Conservation (phyloP, 2,113 vertebrate species). For the Carassius carassius region DNA sequence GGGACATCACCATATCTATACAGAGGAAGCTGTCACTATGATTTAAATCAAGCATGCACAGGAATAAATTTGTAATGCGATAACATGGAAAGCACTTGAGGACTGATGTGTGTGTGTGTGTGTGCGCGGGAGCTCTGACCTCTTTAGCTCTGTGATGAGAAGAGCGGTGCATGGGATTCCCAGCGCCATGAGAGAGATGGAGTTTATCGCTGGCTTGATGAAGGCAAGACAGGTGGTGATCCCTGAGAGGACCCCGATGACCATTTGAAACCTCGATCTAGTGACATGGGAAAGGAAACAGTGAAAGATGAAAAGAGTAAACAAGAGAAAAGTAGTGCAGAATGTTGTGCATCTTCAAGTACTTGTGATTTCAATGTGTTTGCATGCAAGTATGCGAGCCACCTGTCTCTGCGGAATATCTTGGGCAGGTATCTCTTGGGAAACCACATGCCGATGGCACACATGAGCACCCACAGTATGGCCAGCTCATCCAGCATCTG, state of each 20-base stretch:
- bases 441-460: slow-evolving; percentile 97
- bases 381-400: slow-evolving; percentile 39
- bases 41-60: background rate
- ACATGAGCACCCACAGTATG: slow-evolving; percentile 98
- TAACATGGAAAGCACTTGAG: background rate
- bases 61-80: slow-evolving; percentile 16
- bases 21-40: background rate
- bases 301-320: background rate
- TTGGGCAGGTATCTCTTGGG: slow-evolving; percentile 92
- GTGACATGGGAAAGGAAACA: background rate
- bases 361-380: too few relatives aligned
- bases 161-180: slow-evolving; percentile 90
- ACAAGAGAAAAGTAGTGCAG: background rate
- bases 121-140: slow-evolving; percentile 74
- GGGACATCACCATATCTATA: background rate
- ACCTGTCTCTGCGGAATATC: slow-evolving; percentile 94
- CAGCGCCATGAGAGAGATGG: slow-evolving; percentile 91
- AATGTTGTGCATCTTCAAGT: background rate
- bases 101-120: background rate
- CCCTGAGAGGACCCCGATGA: slow-evolving; percentile 88
- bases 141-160: slow-evolving; percentile 91
- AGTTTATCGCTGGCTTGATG: slow-evolving; percentile 94
- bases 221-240: slow-evolving; percentile 92
- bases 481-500: slow-evolving; percentile 98
- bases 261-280: slow-evolving; percentile 92